Evolutionary conservation across 2,797 vertebrate species (phyloP).

Genomic region (Catamblyrhynchus diadema): DNA sequence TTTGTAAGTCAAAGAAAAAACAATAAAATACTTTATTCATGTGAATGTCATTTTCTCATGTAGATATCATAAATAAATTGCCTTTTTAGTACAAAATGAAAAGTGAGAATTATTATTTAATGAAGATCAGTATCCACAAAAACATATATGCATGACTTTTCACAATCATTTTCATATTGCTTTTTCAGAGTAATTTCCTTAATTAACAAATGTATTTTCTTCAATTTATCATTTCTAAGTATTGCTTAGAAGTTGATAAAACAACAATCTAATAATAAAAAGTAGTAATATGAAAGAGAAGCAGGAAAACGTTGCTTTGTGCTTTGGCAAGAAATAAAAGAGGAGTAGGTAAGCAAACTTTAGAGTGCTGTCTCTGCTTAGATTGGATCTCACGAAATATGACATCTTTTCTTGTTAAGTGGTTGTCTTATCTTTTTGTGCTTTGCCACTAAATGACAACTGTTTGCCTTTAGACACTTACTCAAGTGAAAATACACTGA

Average conservation of each 20-base stretch:
- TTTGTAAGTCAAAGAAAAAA: conserved; percentile 6
- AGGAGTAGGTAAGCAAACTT: neutral
- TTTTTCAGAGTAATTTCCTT: neutral
- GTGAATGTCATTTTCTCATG: neutral
- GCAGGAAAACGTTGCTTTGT: neutral
- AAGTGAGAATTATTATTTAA: conserved; percentile 3
- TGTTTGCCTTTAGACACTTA: neutral
- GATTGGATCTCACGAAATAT: neutral
- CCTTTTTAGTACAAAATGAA: neutral
- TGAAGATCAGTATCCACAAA: neutral
- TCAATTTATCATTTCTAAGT: neutral
- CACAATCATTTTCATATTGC: neutral
- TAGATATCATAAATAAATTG: neutral
- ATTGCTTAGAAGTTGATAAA: neutral
- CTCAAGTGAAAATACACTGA: neutral
- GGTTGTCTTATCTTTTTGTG: neutral
- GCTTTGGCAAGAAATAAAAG: neutral
- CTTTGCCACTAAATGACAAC: neutral
- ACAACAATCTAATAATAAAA: neutral
- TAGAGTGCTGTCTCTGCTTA: neutral
- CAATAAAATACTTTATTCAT: neutral
- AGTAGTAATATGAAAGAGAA: neutral
- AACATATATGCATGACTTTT: neutral
- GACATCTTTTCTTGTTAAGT: neutral
- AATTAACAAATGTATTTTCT: neutral